A percentile compares a stretch with the other conserved stretches of the same genome.
Conservation (phyloP, 1,140 invertebrate genomes). For the Delia radicum region DNA sequence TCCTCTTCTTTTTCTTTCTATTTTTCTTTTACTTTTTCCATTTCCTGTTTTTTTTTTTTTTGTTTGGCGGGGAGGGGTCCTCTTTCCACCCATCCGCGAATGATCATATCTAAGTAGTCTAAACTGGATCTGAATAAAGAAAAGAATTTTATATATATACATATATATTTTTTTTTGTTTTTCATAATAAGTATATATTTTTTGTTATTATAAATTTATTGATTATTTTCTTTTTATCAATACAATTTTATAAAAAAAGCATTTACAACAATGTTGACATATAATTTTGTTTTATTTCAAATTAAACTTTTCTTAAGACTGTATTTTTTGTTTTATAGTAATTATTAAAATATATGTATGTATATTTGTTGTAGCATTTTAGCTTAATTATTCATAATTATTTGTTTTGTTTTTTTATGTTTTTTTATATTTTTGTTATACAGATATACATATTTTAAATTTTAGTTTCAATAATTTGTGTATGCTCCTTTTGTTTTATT, state of each 20-base stretch:
- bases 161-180: neutral
- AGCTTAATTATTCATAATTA: constrained; percentile 15
- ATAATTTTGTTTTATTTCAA: constrained; percentile 1
- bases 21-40: no score
- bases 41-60: no score
- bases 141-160: neutral
- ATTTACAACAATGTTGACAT: constrained; percentile 19
- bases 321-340: neutral
- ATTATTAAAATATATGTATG: constrained; percentile 3
- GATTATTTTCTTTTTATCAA: constrained; percentile 9
- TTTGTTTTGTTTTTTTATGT: neutral
- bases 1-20: no score
- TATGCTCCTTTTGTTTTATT: neutral
- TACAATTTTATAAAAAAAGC: constrained; percentile 25
- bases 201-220: constrained; percentile 1
- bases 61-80: no score
- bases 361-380: constrained; percentile 12
- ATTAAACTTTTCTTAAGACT: constrained; percentile 10
- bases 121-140: no score
- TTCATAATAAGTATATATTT: constrained; percentile 14
- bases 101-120: no score
- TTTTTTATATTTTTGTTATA: constrained; percentile 3
- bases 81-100: no score
- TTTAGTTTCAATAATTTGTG: neutral
- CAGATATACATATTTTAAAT: constrained; percentile 18